These are phyloP conservation scores for Scolanthus callimorphus DNA, from an alignment of 92 coral and sea anemone species.

Conservation along the genomic window DNA sequence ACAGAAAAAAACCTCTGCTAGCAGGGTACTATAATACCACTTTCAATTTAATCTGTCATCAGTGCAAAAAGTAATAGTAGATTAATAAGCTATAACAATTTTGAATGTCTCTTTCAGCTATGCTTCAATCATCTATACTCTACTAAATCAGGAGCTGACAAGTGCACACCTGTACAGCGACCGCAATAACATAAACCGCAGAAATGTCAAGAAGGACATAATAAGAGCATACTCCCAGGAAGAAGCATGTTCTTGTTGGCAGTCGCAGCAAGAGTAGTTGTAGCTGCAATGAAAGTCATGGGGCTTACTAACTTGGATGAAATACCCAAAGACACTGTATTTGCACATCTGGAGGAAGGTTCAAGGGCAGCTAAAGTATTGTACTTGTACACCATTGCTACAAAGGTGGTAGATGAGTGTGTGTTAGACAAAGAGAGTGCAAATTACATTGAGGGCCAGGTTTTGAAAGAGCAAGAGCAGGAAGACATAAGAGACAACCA, in stretches of 20 bases:
- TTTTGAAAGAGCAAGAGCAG: not conserved
- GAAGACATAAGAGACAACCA: not conserved
- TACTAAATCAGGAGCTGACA: slow-evolving; percentile 8
- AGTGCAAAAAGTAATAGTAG: too few relatives aligned
- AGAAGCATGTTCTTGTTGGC: slow-evolving; percentile 9
- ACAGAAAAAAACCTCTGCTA: too few relatives aligned
- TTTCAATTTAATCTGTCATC: too few relatives aligned
- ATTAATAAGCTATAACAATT: too few relatives aligned
- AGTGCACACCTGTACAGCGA: slow-evolving; percentile 4
- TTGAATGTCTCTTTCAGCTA: slow-evolving; percentile 3
- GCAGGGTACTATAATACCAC: too few relatives aligned
- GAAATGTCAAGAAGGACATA: slow-evolving; percentile 2
- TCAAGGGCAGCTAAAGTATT: not conserved
- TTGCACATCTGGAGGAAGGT: not conserved
- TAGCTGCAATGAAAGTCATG: slow-evolving; percentile 3
- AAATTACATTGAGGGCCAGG: not conserved
- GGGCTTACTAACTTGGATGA: slow-evolving; percentile 1
- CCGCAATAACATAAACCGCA: not conserved
- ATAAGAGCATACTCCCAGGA: slow-evolving; percentile 6
- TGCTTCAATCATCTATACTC: slow-evolving; percentile 17
- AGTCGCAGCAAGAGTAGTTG: slow-evolving; percentile 6
- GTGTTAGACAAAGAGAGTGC: slow-evolving; percentile 1
- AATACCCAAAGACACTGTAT: too few relatives aligned
- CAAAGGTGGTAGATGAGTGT: slow-evolving; percentile 3
- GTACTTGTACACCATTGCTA: slow-evolving; percentile 4